Base-by-base conservation (phyloP, 2,113 vertebrate genomes). In the Sinocyclocheilus anophthalmus region DNA sequence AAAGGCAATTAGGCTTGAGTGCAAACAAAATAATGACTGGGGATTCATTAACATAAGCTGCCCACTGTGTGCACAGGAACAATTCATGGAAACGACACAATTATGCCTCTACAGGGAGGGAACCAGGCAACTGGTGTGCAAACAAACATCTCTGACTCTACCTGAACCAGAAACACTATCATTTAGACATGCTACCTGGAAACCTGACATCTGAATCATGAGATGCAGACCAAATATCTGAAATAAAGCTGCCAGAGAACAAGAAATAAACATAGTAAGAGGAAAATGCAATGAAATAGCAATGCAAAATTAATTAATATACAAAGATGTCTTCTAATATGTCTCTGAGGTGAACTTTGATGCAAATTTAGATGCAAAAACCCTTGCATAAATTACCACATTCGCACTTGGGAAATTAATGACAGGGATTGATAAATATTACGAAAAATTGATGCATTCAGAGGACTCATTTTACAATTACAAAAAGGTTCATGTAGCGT, bases 41-140 rank as follows among this genome's bases (percentile, higher is more conserved):
- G 86, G 89, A 90, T 85, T 85, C 85, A 85, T 87, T 90, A 88
- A 84, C 70, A 82, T 72, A 83, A 86, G 86, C 75, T 53, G 86
- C 53, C 79, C 85, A 75, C 80, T 75, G 85, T 70, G 87, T 80
- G 69, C 69, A 50, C 42, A 70, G 75, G 67, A 81, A 85, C 75
- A 63, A 77, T 80, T 69, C 86, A 79, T 57, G 63, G 67, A 84
- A 85, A 63, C 76, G 53, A 78, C 81, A 86, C 85, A 89, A 83
- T 73, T 76, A 83, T 73, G 72, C 55, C 86, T 79, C 59, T 72
- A 72, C 39, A 72, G 37, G 50, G 57, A 53, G 45, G 45, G 61
- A 76, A 77, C 63, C 53, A 42, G 18, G 50, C 53, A 86, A 86
- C 57, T 53, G 63, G 80, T 69, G 26, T 67, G 24, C 61, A 82